Base-by-base conservation (phyloP, 2,888 invertebrate species). In the Hypsopygia costalis region DNA sequence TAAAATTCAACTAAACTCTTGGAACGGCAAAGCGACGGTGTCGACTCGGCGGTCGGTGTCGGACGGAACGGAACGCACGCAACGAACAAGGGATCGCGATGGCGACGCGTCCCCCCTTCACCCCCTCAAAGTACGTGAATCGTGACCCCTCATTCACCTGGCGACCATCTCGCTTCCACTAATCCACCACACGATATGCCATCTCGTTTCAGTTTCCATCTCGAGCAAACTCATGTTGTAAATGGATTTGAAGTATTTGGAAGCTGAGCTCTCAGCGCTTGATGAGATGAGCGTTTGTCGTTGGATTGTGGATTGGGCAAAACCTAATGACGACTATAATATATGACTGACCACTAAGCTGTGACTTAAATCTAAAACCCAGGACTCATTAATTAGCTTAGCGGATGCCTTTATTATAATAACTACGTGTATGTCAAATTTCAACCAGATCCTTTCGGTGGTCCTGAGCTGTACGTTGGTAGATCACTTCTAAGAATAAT, bases 141-240 rank as follows among this genome's bases (percentile, higher is more conserved):
- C 70, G 57, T 80, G 78, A 80, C 81, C 83, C 81, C 80, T 80
- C 83, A 79, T 81, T 81, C 82, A 78, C 69, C 69, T 67, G 61
- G 56, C 39, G 33, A 45, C 70, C 57, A 20, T 79, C 81, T 69
- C 73, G 40, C 65, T 83, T 63, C 43, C 63, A 56, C 81, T 45
- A 47, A 29, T 11, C 27, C 12, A 36, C 43, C 43, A 43, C 27
- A 4, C 51, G 40, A 43, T 27, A 40, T 46, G 41, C 42, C 47
- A 34, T 48, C 48, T 57, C 47, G 62, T 63, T 49, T 56, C 63
- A 62, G 69, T 61, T 69, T 68, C 75, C 69, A 71, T 77, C 77
- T 71, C 64, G 43, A 55, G 69, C 59, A 64, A 56, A 58, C 61
- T 51, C 51, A 40, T 41, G 41, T 46, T 47, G 49, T 49, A 42